Base-by-base conservation (phyloP, 2,888 invertebrate genomes). In the Lysandra bellargus region DNA sequence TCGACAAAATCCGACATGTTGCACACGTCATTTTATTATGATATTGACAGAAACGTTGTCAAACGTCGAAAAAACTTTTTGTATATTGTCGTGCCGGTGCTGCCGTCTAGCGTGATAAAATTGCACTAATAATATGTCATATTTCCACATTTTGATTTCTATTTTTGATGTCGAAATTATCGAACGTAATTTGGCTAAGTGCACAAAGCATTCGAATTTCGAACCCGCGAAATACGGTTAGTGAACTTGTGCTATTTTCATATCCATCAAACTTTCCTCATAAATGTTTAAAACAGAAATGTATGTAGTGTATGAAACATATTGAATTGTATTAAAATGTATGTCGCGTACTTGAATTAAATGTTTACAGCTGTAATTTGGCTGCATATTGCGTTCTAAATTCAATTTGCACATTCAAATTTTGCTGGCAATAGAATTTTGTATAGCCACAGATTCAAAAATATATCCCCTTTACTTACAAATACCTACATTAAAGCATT, bases 331-430 rank as follows among this genome's bases (percentile, higher is more conserved):
- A 37, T 69, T 33, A 37, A 69, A 69, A 69, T 69, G 69, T 69
- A 69, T 69, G 69, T 69, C 69, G 5, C 69, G 69, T 69, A 33
- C 12, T 69, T 69, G 33, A 69, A 69, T 69, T 69, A 69, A 69
- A 69, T 30, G 30, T 64, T 69, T 69, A 69, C 69, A 17, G 4
- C 33, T 37, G 14, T 14, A 69, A 69, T 69, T 69, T 69, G 33
- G 37, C 69, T 33, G 69, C 69, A 69, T 69, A 69, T 37, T 69
- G 69, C 69, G 33, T 4, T 69, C 33, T 37, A 69, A 33, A 69
- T 69, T 37, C 17, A 12, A 69, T 69, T 69, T 37, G 4, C 69
- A 33, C n/a, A 23, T 61, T 61, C 61, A 61, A n/a, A 61, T 61
- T 49, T 49, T 49, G 17, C 4, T 57, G 57, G 61, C 23, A 23